Base-by-base conservation (phyloP, 2,888 invertebrate species). In the Chaetogeoica ovagalla region DNA sequence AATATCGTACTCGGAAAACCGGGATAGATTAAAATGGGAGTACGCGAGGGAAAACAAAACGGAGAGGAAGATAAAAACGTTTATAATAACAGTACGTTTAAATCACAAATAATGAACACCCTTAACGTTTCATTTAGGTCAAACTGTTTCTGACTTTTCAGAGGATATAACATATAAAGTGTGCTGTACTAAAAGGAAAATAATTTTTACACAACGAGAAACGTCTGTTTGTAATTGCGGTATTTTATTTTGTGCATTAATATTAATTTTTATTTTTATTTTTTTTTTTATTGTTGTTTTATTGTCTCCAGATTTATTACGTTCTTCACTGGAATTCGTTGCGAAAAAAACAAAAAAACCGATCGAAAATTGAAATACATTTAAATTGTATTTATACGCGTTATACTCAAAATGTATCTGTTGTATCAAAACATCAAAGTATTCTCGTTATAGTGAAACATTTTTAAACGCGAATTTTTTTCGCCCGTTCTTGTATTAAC, bases 81-180 rank as follows among this genome's bases (percentile, higher is more conserved):
- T 48, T 37, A 62, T 62, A 37, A 19, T 48, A 48, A 48, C 48
- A 37, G 63, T 63, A 17, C 5, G 63, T 63, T 37, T 63, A 37
- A 63, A 63, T 37, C 63, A 63, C 30, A 63, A 37, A 63, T 63
- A 63, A 63, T 63, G 63, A 37, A 37, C 37, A 62, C 62, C 30
- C 30, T 62, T 30, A 30, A 63, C 63, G 19, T 37, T 63, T 7
- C 7, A 2, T 8, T 15, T 6, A 37, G 63, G 0, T 63, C 63
- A 8, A 19, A 37, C 37, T 63, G 19, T 63, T 63, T 63, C 8
- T 37, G 37, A 63, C 37, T 37, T 15, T 30, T 17, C 30, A 6
- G 63, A 19, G 37, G 2, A 17, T 30, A 30, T 30, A 30, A 43
- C 4, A 30, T 30, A 30, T 30, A 30, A 30, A 30, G 30, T 4